phyloP scores from a whole-genome alignment of 2,797 vertebrate species.

The Petrocephalus schoutedeni region DNA sequence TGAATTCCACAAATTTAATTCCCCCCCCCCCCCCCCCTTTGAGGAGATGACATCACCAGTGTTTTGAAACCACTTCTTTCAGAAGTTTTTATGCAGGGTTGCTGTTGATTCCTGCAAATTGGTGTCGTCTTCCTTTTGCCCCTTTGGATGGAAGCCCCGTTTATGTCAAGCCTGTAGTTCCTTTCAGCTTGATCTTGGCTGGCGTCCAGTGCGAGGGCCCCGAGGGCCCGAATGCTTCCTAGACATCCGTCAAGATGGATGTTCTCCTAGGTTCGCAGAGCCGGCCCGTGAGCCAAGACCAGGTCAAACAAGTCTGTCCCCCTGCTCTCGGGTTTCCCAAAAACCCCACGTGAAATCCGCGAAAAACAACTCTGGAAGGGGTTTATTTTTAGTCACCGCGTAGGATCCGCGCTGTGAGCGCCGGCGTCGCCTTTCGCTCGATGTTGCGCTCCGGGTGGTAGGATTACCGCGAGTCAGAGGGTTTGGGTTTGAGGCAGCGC shows the following conservation, averaged over 20 bases:
- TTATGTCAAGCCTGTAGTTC: not conserved
- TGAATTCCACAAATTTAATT: not conserved
- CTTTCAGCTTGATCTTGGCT: not conserved
- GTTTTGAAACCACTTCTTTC: not conserved
- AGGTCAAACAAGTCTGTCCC: not conserved
- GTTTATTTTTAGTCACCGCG: constrained; percentile 1
- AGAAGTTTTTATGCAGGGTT: not conserved
- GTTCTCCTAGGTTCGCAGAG: not conserved
- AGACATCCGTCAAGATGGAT: not conserved
- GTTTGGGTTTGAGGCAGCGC: not conserved
- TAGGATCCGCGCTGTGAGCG: not conserved
- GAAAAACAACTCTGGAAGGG: constrained; percentile 15
- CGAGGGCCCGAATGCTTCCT: not conserved
- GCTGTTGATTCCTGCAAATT: constrained; percentile 9
- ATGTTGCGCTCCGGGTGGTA: not conserved
- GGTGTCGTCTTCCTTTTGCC: not conserved
- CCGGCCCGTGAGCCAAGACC: not conserved
- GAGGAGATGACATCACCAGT: constrained; percentile 7
- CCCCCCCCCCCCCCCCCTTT: no score
- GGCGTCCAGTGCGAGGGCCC: not conserved
- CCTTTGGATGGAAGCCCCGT: not conserved
- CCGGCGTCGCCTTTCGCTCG: constrained; percentile 7
- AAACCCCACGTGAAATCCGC: constrained; percentile 13
- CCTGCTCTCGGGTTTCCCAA: not conserved
- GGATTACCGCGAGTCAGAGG: not conserved